Evolutionary conservation across 2,113 vertebrate genomes (phyloP), one percentile per base, ranked within the genome.

Genomic region (Plectropomus leopardus): DNA sequence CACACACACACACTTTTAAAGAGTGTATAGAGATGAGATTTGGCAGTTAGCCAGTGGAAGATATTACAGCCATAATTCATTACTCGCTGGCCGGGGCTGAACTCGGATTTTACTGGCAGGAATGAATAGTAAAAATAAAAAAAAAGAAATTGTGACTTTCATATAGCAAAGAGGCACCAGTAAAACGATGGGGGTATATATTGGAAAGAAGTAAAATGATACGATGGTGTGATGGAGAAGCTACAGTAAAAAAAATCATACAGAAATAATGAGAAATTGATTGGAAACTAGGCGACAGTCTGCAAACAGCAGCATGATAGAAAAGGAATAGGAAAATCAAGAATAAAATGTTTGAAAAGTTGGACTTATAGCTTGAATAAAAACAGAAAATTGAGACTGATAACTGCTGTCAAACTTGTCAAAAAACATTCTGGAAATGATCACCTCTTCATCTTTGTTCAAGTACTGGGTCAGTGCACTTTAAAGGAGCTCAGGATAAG

Each of bases 1-100:
- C 30, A 77, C 58, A 23, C 48, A 74, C n/a, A 44, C 58, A 78
- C 82, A 48, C 63, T 19, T 85, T 72, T 66, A 65, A 78, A 80
- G 86, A 75, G 76, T 80, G 74, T 76, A 83, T 66, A 67, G 72
- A 68, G 58, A 84, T 83, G 73, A 84, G 72, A 89, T 76, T 79
- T 86, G 86, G 78, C 74, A 60, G 44, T 55, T 76, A 78, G 72
- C 87, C 86, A 93, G 61, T 4, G 30, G 50, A 75, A 69, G 83
- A 89, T 91, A 92, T 89, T 86, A 82, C 74, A 79, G 60, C 36
- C 26, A 84, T 92, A 90, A 86, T 89, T 92, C 60, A 91, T 84
- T 66, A 85, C 68, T 67, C n/a, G 10, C 65, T 83, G 70, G 78
- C 83, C 74, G 59, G n/a, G 34, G 59, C n/a, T 75, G 83, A 87